A percentile compares a stretch with the other conserved stretches of the same genome.
phyloP scores from a whole-genome alignment of 2,797 vertebrate species.

The Typhlichthys eigenmanni region DNA sequence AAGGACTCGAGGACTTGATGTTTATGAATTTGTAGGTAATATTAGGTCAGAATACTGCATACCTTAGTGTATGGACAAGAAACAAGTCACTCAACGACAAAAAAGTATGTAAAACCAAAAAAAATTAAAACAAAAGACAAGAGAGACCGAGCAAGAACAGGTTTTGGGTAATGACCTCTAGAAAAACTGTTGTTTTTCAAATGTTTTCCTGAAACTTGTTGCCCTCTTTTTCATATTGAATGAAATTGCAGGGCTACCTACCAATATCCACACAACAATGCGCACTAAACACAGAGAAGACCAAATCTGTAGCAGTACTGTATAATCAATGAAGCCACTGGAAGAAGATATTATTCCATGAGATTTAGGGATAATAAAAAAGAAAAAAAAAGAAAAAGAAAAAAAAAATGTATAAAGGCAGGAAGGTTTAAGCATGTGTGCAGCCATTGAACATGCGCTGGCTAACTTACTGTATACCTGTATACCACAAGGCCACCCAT shows the following conservation, averaged over 20 bases:
- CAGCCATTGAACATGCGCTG: conserved; percentile 35
- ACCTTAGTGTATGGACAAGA: conserved; percentile 50
- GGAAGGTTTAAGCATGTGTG: conserved; percentile 31
- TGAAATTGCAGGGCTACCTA: conserved; percentile 53
- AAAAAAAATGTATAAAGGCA: conserved; percentile 24
- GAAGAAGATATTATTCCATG: conserved; percentile 21
- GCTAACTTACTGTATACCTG: conserved; percentile 22
- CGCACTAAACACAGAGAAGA: conserved; percentile 69
- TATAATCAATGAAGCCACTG: conserved; percentile 29
- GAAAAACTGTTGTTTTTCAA: conserved; percentile 13
- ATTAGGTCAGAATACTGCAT: conserved; percentile 66
- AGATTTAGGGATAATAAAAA: conserved; percentile 25
- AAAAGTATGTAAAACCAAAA: conserved; percentile 27
- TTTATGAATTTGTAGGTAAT: conserved; percentile 51
- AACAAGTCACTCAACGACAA: conserved; percentile 62
- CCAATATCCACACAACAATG: conserved; percentile 65
- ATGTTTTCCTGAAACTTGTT: conserved; percentile 58
- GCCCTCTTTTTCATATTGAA: conserved; percentile 41
- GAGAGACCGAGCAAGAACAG: conserved; percentile 26
- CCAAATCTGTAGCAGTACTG: conserved; percentile 57
- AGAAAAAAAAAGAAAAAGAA: conserved; percentile 21
- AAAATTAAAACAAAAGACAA: conserved; percentile 16
- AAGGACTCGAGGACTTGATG: conserved; percentile 69
- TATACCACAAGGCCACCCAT: conserved; percentile 44
- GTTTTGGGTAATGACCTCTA: conserved; percentile 45